Conservation (phyloP, 2,113 vertebrate genomes). For the Tringa solitaria region DNA sequence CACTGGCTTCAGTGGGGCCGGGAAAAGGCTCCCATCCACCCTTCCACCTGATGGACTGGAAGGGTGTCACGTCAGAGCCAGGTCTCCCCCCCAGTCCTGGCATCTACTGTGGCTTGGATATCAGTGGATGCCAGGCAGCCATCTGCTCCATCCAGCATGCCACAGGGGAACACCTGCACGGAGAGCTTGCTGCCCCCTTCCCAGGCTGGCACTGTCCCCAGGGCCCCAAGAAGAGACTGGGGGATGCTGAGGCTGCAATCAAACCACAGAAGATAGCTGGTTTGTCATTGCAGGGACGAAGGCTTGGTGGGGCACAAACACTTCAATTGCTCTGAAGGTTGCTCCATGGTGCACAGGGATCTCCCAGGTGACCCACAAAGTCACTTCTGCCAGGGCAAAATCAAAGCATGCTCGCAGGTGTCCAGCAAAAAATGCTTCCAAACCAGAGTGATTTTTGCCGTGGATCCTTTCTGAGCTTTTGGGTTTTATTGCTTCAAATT, state of each 20-base stretch:
- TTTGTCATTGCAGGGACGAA: neutral
- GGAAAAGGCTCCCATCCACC: neutral
- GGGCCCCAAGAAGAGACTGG: neutral
- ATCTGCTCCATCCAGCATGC: neutral
- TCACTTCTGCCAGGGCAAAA: rapidly evolving
- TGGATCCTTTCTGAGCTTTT: neutral
- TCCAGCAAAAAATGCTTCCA: neutral
- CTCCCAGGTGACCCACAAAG: neutral
- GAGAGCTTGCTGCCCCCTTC: neutral
- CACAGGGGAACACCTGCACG: neutral
- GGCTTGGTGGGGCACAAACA: rapidly evolving
- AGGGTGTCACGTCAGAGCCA: neutral
- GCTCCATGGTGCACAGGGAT: neutral
- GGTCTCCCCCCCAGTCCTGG: neutral
- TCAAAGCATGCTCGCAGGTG: rapidly evolving
- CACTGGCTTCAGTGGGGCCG: neutral
- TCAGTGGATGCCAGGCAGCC: neutral
- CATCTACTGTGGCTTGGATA: neutral
- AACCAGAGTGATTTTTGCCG: neutral
- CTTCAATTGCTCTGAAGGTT: neutral
- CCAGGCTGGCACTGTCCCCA: neutral
- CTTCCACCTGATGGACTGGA: neutral
- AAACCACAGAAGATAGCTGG: neutral
- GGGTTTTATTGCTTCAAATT: neutral
- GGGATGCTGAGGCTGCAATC: neutral